Evolutionary conservation across 2,797 vertebrate genomes (phyloP).

Genomic region (Sitta carolinensis): DNA sequence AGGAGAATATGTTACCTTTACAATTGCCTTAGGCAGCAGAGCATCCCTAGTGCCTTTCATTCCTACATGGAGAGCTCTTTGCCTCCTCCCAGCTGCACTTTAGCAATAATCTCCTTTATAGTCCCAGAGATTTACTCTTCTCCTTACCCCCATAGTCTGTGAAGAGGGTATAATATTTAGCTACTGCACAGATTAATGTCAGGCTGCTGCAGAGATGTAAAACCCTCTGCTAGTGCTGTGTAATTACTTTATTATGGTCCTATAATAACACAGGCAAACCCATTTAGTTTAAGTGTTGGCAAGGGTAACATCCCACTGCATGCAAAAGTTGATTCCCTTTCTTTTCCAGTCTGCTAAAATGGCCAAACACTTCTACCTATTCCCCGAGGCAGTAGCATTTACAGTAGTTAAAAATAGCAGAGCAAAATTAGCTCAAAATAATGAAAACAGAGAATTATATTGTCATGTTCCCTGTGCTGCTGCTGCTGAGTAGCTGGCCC

Average conservation of each 20-base stretch:
- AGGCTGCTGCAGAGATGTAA: conserved; percentile 27
- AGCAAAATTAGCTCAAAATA: conserved; percentile 12
- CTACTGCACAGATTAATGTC: conserved; percentile 13
- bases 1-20: neutral
- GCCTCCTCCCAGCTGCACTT: neutral
- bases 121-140: neutral
- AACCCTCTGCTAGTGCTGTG: neutral
- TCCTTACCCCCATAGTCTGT: neutral
- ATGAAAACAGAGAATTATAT: conserved; percentile 12
- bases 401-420: conserved; percentile 51
- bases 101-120: neutral
- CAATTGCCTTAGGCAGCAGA: neutral
- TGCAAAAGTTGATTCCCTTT: conserved; percentile 29
- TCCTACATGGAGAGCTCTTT: neutral
- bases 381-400: conserved; percentile 40
- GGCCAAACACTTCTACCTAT: conserved; percentile 47
- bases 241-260: conserved; percentile 59
- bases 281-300: conserved; percentile 46
- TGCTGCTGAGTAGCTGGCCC: neutral
- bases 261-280: conserved; percentile 54
- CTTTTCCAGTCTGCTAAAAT: conserved; percentile 46
- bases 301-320: conserved; percentile 23
- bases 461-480: neutral
- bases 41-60: neutral
- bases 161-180: neutral